A percentile compares a stretch with the other conserved stretches of the same genome.
Evolutionary conservation across 2,888 invertebrate species (phyloP).

Genomic region (Drosophila neutralis): DNA sequence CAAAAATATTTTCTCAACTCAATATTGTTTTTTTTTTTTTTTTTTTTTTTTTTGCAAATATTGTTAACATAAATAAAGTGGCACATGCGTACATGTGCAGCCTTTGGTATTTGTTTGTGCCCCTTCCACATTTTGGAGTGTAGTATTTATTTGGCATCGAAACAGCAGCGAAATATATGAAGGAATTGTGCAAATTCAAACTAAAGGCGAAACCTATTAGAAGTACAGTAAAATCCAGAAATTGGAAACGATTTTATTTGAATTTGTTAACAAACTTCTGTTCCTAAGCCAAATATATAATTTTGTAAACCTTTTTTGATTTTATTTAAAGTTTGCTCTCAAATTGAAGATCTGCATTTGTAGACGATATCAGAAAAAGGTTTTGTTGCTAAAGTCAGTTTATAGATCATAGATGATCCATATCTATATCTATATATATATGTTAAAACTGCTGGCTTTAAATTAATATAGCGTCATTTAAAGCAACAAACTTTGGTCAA

Average conservation of each 20-base stretch:
- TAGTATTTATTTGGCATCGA: neutral
- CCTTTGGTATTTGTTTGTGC: conserved; percentile 3
- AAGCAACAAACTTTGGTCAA: neutral
- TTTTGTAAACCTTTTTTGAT: too few species aligned
- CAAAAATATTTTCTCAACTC: conserved; percentile 21
- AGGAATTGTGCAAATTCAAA: neutral
- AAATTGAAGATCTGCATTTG: neutral
- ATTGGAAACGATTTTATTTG: neutral
- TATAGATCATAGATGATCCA: too few species aligned
- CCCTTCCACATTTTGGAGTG: neutral
- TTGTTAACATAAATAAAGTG: conserved; percentile 22
- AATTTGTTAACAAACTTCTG: too few species aligned
- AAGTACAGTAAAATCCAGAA: neutral
- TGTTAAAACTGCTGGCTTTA: too few species aligned
- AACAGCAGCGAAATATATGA: conserved; percentile 15
- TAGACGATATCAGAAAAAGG: neutral
- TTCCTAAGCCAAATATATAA: neutral
- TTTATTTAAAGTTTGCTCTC: neutral
- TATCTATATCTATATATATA: too few species aligned
- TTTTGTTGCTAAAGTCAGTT: neutral
- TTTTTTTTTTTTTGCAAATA: conserved; percentile 7
- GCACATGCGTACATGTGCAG: conserved; percentile 3
- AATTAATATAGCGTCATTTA: neutral
- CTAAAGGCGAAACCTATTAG: neutral
- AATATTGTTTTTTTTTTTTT: neutral